A percentile compares a stretch with the other conserved stretches of the same genome.
Evolutionary conservation across 1,140 invertebrate species (phyloP).

Genomic region (Drosophila santomea): DNA sequence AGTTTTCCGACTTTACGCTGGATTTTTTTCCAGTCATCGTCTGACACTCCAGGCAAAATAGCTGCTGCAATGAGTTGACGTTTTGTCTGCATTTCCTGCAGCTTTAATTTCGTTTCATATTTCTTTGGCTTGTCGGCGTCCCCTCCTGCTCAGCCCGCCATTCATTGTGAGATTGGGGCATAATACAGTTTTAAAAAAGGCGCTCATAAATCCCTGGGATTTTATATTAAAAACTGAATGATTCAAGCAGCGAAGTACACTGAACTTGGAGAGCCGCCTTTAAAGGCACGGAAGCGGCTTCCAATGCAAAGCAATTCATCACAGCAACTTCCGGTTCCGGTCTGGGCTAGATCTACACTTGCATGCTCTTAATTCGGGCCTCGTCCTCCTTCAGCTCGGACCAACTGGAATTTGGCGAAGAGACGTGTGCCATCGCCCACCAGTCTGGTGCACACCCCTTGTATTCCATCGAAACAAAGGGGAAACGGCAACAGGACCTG

Average conservation of each 20-base stretch:
- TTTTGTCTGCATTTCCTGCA: conserved; percentile 79
- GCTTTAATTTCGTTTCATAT: conserved; percentile 78
- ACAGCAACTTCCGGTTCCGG: conserved; percentile 71
- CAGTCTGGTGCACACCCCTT: conserved; percentile 32
- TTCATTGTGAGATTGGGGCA: conserved; percentile 36
- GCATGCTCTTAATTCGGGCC: conserved; percentile 54
- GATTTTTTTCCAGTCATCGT: conserved; percentile 28
- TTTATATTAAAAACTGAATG: conserved; percentile 55
- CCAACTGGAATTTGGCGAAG: conserved; percentile 55
- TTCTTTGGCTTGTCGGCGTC: conserved; percentile 4
- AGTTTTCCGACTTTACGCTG: conserved; percentile 32
- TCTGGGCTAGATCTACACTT: conserved; percentile 47
- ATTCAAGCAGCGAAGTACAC: conserved; percentile 5
- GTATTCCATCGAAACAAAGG: conserved; percentile 17
- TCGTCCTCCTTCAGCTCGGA: conserved; percentile 7
- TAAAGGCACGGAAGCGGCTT: conserved; percentile 5
- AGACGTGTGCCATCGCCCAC: conserved; percentile 45
- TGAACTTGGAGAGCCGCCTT: conserved; percentile 42
- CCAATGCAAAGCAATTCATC: conserved; percentile 57
- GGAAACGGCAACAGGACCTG: conserved; percentile 27
- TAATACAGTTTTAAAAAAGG: conserved; percentile 52
- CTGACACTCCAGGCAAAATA: conserved; percentile 69
- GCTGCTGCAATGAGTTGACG: conserved; percentile 69
- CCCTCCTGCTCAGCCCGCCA: not conserved
- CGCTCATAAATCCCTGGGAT: conserved; percentile 46